Percentiles rank a stretch among this genome's conserved stretches.
Conservation (phyloP, 2,113 vertebrate genomes). For the Motacilla tschutschensis region DNA sequence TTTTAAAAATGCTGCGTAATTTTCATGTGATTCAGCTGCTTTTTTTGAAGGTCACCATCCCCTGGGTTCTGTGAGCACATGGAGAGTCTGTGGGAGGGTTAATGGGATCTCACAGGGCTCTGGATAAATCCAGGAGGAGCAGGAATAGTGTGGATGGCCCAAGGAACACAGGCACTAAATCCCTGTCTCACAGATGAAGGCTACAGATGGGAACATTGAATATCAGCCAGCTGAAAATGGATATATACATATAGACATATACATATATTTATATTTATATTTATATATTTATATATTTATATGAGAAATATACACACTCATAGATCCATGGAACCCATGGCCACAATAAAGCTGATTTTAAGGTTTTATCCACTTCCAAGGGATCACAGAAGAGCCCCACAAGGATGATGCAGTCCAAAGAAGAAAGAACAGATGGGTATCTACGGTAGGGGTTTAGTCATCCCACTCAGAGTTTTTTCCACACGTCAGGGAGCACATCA, state of each 20-base stretch:
- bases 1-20: fast-evolving
- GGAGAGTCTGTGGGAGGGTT: neutral
- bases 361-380: neutral
- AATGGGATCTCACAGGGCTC: neutral
- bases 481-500: neutral
- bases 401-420: neutral
- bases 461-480: neutral
- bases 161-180: neutral
- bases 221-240: neutral
- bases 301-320: neutral
- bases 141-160: neutral
- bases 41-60: neutral
- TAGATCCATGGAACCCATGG: neutral
- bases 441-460: neutral
- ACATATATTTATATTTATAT: too few species aligned
- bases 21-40: neutral
- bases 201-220: neutral
- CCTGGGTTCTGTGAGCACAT: neutral
- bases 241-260: neutral
- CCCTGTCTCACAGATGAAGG: neutral
- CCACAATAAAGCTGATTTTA: neutral
- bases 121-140: neutral
- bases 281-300: too few species aligned
- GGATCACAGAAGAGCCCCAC: neutral
- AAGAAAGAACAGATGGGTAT: neutral